A percentile compares a stretch with the other conserved stretches of the same genome.
Conservation (phyloP, 1,140 invertebrate genomes). For the Polypedilum vanderplanki region DNA sequence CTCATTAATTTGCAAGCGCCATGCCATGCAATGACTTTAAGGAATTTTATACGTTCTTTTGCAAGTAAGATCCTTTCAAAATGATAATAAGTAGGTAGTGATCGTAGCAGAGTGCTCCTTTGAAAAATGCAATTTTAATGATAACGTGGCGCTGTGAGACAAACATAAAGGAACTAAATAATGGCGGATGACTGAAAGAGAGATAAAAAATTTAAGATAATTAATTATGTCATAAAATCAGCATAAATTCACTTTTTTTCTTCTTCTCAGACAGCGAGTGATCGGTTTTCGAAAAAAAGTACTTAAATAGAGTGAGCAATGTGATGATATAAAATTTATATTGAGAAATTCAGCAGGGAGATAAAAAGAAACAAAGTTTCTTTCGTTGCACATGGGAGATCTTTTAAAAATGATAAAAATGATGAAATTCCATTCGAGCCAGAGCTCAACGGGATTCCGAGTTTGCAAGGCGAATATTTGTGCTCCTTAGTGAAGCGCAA, state of each 20-base stretch:
- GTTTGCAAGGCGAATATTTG: not conserved
- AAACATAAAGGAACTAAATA: not conserved
- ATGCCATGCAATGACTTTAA: not conserved
- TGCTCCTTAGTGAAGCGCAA: not conserved
- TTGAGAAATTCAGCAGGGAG: not conserved
- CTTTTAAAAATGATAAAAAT: constrained; percentile 8
- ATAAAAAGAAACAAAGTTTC: not conserved
- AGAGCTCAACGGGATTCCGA: not conserved
- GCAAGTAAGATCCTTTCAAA: constrained; percentile 24
- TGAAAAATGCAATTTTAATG: not conserved
- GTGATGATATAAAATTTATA: not conserved
- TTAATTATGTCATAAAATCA: constrained; percentile 29
- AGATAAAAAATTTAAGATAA: constrained; percentile 25
- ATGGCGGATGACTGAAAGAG: not conserved
- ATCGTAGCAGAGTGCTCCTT: not conserved
- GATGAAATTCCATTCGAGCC: not conserved
- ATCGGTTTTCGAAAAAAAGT: not conserved
- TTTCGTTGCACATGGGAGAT: not conserved
- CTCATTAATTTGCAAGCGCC: not conserved
- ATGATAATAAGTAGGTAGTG: not conserved
- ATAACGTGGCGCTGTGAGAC: constrained; percentile 1
- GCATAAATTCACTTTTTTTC: not conserved
- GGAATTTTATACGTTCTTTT: not conserved
- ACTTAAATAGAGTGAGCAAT: not conserved
- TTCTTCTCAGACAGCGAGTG: not conserved